phyloP scores from a whole-genome alignment of 2,113 vertebrate species.

The Pachyramphus minor region DNA sequence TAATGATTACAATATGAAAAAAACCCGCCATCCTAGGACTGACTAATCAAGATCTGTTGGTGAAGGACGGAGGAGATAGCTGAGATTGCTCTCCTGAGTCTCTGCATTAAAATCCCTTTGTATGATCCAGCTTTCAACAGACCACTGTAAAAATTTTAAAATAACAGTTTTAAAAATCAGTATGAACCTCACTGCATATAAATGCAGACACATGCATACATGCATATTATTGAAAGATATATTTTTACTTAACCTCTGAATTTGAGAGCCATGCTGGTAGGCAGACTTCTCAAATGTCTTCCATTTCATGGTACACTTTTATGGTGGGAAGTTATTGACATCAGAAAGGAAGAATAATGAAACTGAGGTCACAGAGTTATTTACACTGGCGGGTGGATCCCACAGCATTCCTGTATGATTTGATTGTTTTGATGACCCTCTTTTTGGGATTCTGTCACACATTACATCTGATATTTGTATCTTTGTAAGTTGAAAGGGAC shows the following conservation, averaged over 20 bases:
- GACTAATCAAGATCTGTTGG: not conserved
- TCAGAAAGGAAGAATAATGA: constrained; percentile 52
- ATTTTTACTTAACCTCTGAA: constrained; percentile 11
- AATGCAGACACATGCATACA: not conserved
- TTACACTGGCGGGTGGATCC: constrained; percentile 56
- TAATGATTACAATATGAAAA: not conserved
- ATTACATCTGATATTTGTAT: constrained; percentile 51
- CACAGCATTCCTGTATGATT: constrained; percentile 56
- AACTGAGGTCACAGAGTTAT: constrained; percentile 53
- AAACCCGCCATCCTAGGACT: not conserved
- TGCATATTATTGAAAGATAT: not conserved
- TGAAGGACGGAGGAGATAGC: not conserved
- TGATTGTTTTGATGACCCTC: constrained; percentile 51
- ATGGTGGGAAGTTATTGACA: constrained; percentile 55
- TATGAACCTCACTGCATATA: not conserved
- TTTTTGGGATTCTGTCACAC: constrained; percentile 55
- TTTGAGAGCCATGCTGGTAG: not conserved
- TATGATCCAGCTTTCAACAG: not conserved
- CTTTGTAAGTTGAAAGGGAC: constrained; percentile 45
- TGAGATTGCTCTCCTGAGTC: not conserved
- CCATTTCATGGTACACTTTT: constrained; percentile 39
- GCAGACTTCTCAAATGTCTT: constrained; percentile 23
- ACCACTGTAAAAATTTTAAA: not conserved
- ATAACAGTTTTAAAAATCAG: not conserved
- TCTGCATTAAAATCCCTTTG: not conserved